phyloP scores from a whole-genome alignment of 2,113 vertebrate genomes.

The Pleuronectes platessa region DNA sequence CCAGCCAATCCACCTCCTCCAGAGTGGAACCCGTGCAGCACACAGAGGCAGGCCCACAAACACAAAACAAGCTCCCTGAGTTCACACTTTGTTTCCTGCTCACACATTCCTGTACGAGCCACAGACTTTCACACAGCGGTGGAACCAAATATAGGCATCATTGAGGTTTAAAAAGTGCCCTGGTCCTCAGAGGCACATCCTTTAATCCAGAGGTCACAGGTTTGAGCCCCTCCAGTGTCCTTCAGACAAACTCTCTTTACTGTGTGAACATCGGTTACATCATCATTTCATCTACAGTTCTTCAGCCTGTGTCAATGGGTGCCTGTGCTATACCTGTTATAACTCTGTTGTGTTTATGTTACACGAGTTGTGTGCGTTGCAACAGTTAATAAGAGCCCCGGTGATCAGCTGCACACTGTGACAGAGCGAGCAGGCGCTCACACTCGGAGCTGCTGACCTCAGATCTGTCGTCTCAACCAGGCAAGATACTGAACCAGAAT shows the following conservation, averaged over 20 bases:
- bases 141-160: conserved; percentile 73
- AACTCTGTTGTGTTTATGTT: background rate
- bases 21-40: background rate
- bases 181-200: conserved; percentile 39
- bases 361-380: background rate
- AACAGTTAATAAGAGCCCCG: background rate
- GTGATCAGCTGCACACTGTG: background rate
- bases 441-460: conserved; percentile 13
- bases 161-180: conserved; percentile 45
- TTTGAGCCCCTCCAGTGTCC: conserved; percentile 32
- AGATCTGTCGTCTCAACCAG: conserved; percentile 24
- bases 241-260: background rate
- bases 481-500: conserved; percentile 57
- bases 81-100: conserved; percentile 67
- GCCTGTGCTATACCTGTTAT: background rate
- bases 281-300: background rate
- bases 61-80: conserved; percentile 44
- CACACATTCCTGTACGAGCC: conserved; percentile 66
- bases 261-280: conserved; percentile 3
- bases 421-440: background rate
- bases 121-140: conserved; percentile 54
- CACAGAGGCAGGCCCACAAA: conserved; percentile 29
- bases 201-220: conserved; percentile 54
- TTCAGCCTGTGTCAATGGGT: background rate
- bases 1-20: conserved; percentile 10